Evolutionary conservation across 2,888 invertebrate species (phyloP), one percentile per base, ranked within the genome.

Genomic region (Sphecodes monilicornis): DNA sequence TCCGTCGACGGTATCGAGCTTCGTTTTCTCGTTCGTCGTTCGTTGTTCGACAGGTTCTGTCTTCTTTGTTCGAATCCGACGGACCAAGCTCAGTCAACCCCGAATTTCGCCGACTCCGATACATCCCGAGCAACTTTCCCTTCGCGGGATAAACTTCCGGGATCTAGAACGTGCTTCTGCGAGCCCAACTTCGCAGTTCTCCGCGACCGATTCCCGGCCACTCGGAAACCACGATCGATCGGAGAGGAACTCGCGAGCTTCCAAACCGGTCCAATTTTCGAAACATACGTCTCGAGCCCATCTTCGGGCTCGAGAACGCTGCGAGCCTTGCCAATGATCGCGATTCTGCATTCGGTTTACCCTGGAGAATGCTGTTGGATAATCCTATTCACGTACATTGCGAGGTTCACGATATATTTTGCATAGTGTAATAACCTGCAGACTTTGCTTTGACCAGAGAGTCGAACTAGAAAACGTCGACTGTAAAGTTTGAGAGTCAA

Each of bases 261-360:
- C 74, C 70, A 16, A 8, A 5, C 82, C 82, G 82, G 50, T 74
- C 54, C 73, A 57, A 82, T 82, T 81, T 69, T 13, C 60, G 46
- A 75, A 82, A 74, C 46, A 46, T 70, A 43, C 29, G 43, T 8
- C n/a, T 29, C 18, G 11, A 16, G n/a, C 8, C 41, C 41, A 29
- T 74, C 66, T 36, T 10, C 60, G 29, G 13, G 32, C 32, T 22
- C 32, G 66, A 66, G 60, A 16, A 29, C 60, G 60, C 18, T 29
- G 29, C 60, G 16, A 60, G 16, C 18, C 16, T 6, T 18, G 60
- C 29, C 60, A 60, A 60, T 60, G 13, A 29, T 29, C 60, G 60
- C 60, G 60, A 29, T 29, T 66, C 66, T 2, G 36, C 10, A 50
- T 22, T 50, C 10, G 22, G 10, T 50, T 50, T 50, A 22, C 50